Evolutionary conservation across 2,888 invertebrate genomes (phyloP), one percentile per base, ranked within the genome.

Genomic region (Xanthorhoe spadicearia): DNA sequence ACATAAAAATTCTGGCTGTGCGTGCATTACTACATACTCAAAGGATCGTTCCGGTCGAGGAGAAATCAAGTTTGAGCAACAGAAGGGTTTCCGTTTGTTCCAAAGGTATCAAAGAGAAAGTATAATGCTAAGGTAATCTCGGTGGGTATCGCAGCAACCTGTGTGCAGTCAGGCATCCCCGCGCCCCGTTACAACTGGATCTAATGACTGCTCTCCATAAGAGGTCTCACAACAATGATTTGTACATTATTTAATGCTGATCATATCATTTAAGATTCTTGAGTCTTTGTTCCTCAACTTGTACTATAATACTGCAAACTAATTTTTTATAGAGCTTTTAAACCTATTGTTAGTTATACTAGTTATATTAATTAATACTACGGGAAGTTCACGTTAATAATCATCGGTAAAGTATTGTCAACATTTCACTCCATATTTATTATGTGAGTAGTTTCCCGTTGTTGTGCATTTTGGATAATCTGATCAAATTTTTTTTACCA

Each of bases 111-210:
- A 54, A 48, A 54, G 64, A 63, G 62, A 64, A 66, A 75, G 75
- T 68, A 66, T 72, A 64, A 70, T 70, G 61, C 63, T 66, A 77
- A 70, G 71, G 76, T 74, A 76, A 78, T 79, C 78, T 80, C 78
- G 80, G 77, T 19, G 68, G 65, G 54, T 66, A 59, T 57, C 73
- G 57, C 55, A 76, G 78, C 55, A 32, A 85, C 81, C 83, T 84
- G 80, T 77, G 78, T 78, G 76, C 69, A 66, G 71, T 77, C 80
- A 85, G 82, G 77, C 77, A 83, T 79, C 83, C 82, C 79, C 70
- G 75, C 79, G 84, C 86, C n/a, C n/a, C 85, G 87, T 85, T 86
- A 85, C 82, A 84, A 85, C 84, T 83, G 80, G 81, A 77, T 75
- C 77, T 76, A 79, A 75, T 77, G 76, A 76, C 76, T 77, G 77